Base-by-base conservation (phyloP, 2,888 invertebrate genomes). In the Alviniconcha strummeri region DNA sequence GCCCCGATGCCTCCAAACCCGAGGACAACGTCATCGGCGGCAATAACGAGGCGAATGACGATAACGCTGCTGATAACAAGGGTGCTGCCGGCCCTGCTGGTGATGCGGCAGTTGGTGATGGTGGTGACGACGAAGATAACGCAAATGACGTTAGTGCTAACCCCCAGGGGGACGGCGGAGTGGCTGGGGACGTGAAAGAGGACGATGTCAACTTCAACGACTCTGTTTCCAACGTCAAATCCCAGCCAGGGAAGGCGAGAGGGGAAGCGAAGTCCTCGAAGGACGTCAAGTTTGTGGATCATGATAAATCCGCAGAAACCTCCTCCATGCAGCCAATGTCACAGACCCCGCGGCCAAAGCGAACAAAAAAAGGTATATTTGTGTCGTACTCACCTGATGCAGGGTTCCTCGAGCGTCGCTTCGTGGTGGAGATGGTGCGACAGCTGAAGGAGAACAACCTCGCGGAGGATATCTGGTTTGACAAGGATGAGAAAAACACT, bases 401-500 rank as follows among this genome's bases (percentile, higher is more conserved):
- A 13, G 92, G 92, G 8, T 93, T 92, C 86, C 36, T 89, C 56
- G 93, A 93, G 85, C 87, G 92, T 67, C 91, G 90, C 81, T 92
- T 93, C 88, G 92, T 93, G 11, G 91, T 91, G 5, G 93, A 93
- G 86, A 89, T 90, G 55, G 91, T 92, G 9, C 87, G 89, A 74
- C 93, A 93, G 82, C 85, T 93, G 60, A 93, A 93, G 82, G 92
- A 93, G 84, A 93, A 93, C 84, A 92, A 92, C 81, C 85, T 93
- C 52, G 91, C 92, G 11, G 93, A 93, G 78, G 93, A 93, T 85
- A 90, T 93, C 64, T 93, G 93, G 93, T 93, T 93, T 88, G 93
- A 93, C 84, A 92, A 92, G 84, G 93, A 93, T 86, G 93, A 93
- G 85, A 90, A 90, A 67, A 90, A 89, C 82, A 92, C 91, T 1